These are phyloP conservation scores for Mesocentrotus franciscanus DNA, from an alignment of 53 echinoderm and acorn worm genomes.

Conservation along the genomic window DNA sequence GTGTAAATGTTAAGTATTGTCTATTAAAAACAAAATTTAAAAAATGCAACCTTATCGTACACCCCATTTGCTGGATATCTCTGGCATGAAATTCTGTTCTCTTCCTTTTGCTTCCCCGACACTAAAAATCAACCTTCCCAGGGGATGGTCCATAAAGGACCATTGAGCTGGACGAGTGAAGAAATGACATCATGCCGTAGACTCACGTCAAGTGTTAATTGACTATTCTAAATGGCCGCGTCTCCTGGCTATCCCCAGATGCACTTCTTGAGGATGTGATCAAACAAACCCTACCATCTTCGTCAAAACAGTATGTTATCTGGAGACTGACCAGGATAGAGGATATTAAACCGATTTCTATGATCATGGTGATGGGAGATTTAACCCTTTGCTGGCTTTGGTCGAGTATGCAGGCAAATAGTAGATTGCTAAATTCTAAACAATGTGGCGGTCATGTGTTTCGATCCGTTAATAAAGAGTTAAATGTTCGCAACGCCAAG, in stretches of 20 bases:
- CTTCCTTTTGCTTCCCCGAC: background rate
- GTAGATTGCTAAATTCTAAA: too few relatives aligned
- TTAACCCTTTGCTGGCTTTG: too few relatives aligned
- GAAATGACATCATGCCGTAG: conserved; percentile 20
- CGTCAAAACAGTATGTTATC: background rate
- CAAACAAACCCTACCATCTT: background rate
- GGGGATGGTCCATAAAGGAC: background rate
- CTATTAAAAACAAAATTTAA: background rate
- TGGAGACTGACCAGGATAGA: background rate
- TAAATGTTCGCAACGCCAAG: background rate
- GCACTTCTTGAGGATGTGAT: background rate
- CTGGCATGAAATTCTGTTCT: background rate
- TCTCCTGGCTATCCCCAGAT: conserved; percentile 23
- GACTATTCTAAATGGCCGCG: conserved; percentile 20
- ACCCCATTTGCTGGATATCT: background rate
- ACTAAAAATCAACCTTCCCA: background rate
- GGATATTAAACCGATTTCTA: background rate
- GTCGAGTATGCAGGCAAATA: too few relatives aligned
- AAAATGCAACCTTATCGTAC: background rate
- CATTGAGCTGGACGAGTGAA: background rate
- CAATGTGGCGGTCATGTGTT: too few relatives aligned
- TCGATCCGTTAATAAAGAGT: too few relatives aligned
- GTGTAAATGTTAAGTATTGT: too few relatives aligned
- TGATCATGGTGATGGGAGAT: too few relatives aligned
- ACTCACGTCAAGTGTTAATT: conserved; percentile 46